Evolutionary conservation across 2,113 vertebrate species (phyloP), one percentile per base, ranked within the genome.

Genomic region (Hirundichthys speculiger): DNA sequence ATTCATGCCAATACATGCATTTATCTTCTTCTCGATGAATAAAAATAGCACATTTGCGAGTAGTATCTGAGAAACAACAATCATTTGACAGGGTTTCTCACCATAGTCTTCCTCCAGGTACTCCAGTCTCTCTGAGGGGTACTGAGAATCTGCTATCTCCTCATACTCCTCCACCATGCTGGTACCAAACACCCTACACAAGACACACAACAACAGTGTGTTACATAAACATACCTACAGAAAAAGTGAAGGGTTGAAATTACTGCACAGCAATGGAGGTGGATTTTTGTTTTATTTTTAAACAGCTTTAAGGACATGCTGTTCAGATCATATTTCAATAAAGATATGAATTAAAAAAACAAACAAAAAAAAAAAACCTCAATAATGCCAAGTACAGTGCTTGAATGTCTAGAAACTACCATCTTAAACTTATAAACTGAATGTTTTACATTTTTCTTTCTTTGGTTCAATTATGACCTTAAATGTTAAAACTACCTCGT

Each of bases 81-180:
- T 39, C 10, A 14, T 39, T 48, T 9, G 18, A 18, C 7, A 30
- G 24, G 2, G 38, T 0, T 1, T n/a, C 22, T 34, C 87, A 98
- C 97, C 98, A 84, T 95, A 96, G 75, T 99, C 97, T 83, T 99
- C 98, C 88, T 99, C 96, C 69, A 95, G 92, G 24, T 96, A 93
- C 50, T 99, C 96, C 13, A 94, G 93, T 57, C 96, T 91, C 83
- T 98, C 97, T 63, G 94, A 95, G 0, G 96, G 95, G 75, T 98
- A 96, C 85, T 98, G 98, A 13, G 96, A 96, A 80, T 99, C 98
- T 52, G 96, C 95, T 58, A 98, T 97, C 92, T 99, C 97, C 79
- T 99, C 98, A 84, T 99, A 99, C 73, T 99, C 98, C 88, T 99
- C 98, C 66, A 99, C 98, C 98, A 99, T 99, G 85, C 97, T 99